Base-by-base conservation (phyloP, 2,797 vertebrate genomes). In the Pseudochromis fuscus region DNA sequence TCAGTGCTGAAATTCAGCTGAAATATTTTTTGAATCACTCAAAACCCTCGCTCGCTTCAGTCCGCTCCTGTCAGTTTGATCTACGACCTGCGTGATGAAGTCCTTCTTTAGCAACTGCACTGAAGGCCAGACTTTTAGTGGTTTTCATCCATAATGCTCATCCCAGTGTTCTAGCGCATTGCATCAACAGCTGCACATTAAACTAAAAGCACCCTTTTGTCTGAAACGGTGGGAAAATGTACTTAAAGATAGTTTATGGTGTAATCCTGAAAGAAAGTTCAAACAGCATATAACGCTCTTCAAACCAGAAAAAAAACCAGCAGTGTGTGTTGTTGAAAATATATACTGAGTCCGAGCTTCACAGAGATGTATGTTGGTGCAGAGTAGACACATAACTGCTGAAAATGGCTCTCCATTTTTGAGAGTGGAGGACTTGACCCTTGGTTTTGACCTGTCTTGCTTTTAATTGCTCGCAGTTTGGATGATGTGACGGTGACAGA, bases 401-500 rank as follows among this genome's bases (percentile, higher is more conserved):
- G 42, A 18, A 69, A 82, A 68, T 42, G 72, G 42, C 57, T 25
- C 56, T 63, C 48, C 45, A 65, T 60, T 71, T 75, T 71, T 66
- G 48, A 83, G 80, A 87, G 66, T 53, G 45, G 33, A 35, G 46
- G 49, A 81, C 65, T 72, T 67, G 75, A 87, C 81, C 79, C 46
- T 59, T 50, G 6, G 24, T 69, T 90, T 82, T 63, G 75, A 92
- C 82, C 77, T 62, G 44, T 75, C 66, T 75, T 53, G 50, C 64
- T 61, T 84, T 83, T 87, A 84, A 89, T 81, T 78, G 67, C 77
- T 58, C 52, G 16, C 72, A 81, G 62, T 84, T 77, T 58, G 65
- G 85, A 75, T 65, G 77, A 76, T 37, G 80, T 86, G 81, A 70
- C 72, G 12, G 76, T 88, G 86, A 93, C 75, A 72, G 75, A 87